These are phyloP conservation scores for Myrmecophaga tridactyla DNA, from an alignment of 2,113 vertebrate species.

Conservation along the genomic window DNA sequence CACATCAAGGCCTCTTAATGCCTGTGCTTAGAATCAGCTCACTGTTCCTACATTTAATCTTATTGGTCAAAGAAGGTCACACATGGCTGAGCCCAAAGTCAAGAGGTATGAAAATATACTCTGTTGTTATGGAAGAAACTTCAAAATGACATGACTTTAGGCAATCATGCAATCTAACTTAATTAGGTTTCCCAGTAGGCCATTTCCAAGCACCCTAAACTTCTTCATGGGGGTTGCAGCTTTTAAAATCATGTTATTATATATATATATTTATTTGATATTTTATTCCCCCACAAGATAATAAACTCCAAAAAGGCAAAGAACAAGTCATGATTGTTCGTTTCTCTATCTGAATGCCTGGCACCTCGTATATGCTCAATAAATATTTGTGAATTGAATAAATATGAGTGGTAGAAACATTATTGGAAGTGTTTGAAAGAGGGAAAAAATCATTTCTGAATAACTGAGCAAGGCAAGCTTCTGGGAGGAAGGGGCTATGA, in stretches of 20 bases:
- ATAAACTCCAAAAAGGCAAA: not conserved
- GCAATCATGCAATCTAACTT: too few relatives aligned
- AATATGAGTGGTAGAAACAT: not conserved
- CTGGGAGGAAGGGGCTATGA: not conserved
- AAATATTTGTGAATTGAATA: not conserved
- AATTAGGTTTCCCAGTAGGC: not conserved
- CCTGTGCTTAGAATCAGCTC: not conserved
- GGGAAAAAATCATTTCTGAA: not conserved
- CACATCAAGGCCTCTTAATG: not conserved
- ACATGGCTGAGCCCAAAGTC: not conserved
- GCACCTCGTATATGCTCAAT: not conserved
- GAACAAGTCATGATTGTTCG: not conserved
- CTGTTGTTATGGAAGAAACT: not conserved
- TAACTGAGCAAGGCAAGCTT: not conserved
- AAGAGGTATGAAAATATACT: not conserved
- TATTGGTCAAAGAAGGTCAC: not conserved
- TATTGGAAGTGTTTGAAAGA: not conserved
- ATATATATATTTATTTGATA: not conserved
- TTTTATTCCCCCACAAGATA: not conserved
- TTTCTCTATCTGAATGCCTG: not conserved
- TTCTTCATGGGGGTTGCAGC: not conserved
- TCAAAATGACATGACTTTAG: not conserved
- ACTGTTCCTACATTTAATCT: not conserved
- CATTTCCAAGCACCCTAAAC: not conserved
- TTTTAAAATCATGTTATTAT: not conserved